phyloP scores from a whole-genome alignment of 2,113 vertebrate species.

The Sus scrofa region T2T-Sscrofa CM000816.6:18800501-18801000 shows the following conservation, averaged over 20 bases:
- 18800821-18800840: neutral
- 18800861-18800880: neutral
- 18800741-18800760: neutral
- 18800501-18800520: too few relatives aligned
- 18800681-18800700: neutral
- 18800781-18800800: neutral
- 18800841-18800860: neutral
- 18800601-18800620: neutral
- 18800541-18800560: neutral
- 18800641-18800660: too few relatives aligned
- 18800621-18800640: neutral
- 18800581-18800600: neutral
- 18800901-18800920: neutral
- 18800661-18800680: too few relatives aligned
- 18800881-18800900: neutral
- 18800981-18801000: neutral
- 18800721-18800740: neutral
- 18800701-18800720: too few relatives aligned
- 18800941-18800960: neutral
- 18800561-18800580: neutral
- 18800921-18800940: neutral
- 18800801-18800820: neutral
- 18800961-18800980: neutral
- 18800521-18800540: too few relatives aligned
- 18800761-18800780: slow-evolving; percentile 2